Conservation (phyloP, 1,140 invertebrate species). For the Solenopsis invicta region DNA sequence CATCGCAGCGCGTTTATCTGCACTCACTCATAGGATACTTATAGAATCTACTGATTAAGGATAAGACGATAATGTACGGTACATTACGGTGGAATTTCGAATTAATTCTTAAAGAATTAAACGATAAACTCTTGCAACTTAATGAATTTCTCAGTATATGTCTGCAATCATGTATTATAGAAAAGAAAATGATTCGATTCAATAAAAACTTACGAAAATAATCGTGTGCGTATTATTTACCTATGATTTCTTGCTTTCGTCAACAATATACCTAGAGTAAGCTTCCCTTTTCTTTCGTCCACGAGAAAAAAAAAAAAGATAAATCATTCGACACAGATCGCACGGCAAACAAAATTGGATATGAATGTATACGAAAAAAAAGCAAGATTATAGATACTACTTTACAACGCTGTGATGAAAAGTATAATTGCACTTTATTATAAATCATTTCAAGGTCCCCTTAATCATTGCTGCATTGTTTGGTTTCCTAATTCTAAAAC, state of each 20-base stretch:
- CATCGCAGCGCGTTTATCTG: conserved; percentile 65
- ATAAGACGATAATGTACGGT: conserved; percentile 80
- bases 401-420: conserved; percentile 51
- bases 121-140: conserved; percentile 81
- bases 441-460: conserved; percentile 64
- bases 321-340: neutral
- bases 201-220: conserved; percentile 83
- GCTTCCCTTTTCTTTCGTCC: neutral
- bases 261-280: neutral
- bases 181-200: conserved; percentile 81
- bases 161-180: conserved; percentile 85
- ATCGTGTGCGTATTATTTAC: conserved; percentile 41
- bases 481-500: conserved; percentile 62
- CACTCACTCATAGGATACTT: conserved; percentile 75
- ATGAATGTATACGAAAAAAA: neutral
- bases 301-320: neutral
- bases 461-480: conserved; percentile 62
- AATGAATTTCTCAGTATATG: conserved; percentile 84
- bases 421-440: conserved; percentile 65
- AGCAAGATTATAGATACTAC: neutral
- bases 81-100: conserved; percentile 81
- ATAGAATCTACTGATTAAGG: conserved; percentile 83
- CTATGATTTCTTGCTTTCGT: neutral
- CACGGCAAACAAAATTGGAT: conserved; percentile 15
- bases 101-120: conserved; percentile 83